These are phyloP conservation scores for Agrochola lota DNA, from an alignment of 2,888 invertebrate species.

Conservation along the genomic window DNA sequence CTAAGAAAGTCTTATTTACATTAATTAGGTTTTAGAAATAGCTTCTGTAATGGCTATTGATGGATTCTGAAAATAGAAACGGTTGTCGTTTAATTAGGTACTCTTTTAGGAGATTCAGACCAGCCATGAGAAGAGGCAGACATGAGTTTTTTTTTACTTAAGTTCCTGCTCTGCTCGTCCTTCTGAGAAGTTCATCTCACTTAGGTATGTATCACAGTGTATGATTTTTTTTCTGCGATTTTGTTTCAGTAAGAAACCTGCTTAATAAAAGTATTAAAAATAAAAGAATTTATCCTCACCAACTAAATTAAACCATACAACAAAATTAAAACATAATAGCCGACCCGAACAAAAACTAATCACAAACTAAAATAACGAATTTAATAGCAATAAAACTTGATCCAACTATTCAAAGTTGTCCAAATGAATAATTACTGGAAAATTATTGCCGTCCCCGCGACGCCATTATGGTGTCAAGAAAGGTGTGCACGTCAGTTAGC, in stretches of 20 bases:
- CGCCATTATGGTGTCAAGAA: constrained; percentile 87
- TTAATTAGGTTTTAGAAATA: neutral
- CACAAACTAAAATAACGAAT: constrained; percentile 65
- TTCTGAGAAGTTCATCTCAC: neutral
- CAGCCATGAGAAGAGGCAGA: neutral
- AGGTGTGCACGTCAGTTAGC: constrained; percentile 86
- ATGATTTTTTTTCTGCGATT: neutral
- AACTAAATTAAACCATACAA: constrained; percentile 23
- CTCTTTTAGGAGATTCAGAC: neutral
- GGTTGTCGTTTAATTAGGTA: too few relatives aligned
- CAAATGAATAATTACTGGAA: constrained; percentile 86
- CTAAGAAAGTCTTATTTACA: neutral
- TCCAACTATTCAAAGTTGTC: constrained; percentile 80
- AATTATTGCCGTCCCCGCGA: constrained; percentile 81
- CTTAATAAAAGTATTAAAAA: too few relatives aligned
- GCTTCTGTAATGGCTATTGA: neutral
- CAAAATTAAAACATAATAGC: constrained; percentile 46
- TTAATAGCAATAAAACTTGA: constrained; percentile 75
- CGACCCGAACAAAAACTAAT: constrained; percentile 57
- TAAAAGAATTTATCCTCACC: neutral
- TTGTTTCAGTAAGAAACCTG: neutral
- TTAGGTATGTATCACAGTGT: neutral
- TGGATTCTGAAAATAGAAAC: neutral
- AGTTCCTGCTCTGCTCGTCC: too few relatives aligned
- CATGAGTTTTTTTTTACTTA: accelerated